Percentiles rank a stretch among this genome's conserved stretches.
phyloP scores from a whole-genome alignment of 2,888 invertebrate genomes.

The Dolichomitus sp. region DNA sequence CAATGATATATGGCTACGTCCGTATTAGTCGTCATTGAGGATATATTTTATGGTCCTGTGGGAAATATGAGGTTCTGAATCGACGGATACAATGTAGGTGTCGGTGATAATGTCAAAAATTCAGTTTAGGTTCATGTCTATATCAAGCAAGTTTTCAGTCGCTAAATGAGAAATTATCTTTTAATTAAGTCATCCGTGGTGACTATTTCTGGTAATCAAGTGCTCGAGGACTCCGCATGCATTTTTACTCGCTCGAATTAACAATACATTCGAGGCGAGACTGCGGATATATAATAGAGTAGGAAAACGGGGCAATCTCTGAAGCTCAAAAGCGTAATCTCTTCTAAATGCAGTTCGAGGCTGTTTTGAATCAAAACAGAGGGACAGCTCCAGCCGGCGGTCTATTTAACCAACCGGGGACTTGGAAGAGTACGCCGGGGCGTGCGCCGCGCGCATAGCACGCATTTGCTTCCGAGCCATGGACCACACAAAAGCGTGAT shows the following conservation, averaged over 20 bases:
- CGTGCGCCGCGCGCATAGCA: conserved; percentile 26
- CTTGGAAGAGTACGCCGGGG: conserved; percentile 77
- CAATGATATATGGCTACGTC: conserved; percentile 10
- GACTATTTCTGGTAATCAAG: conserved; percentile 20
- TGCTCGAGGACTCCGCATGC: background rate
- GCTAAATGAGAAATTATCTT: background rate
- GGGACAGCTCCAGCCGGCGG: conserved; percentile 71
- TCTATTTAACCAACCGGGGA: conserved; percentile 78
- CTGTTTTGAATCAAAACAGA: conserved; percentile 82
- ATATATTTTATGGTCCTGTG: conserved; percentile 19
- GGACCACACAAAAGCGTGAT: conserved; percentile 10
- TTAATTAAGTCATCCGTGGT: background rate
- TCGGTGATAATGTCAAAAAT: background rate
- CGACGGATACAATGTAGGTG: too few relatives aligned
- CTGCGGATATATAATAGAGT: background rate
- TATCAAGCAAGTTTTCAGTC: background rate
- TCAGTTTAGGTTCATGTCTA: background rate
- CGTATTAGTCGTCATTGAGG: background rate
- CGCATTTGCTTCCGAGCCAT: conserved; percentile 20
- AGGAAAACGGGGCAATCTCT: conserved; percentile 67
- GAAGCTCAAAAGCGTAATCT: conserved; percentile 77
- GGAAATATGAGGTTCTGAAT: conserved; percentile 7
- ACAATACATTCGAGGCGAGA: conserved; percentile 64
- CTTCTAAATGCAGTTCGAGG: conserved; percentile 79
- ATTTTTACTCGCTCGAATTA: conserved; percentile 59